Evolutionary conservation across 2,797 vertebrate genomes (phyloP), one percentile per base, ranked within the genome.

Genomic region (Poecilia wingei): DNA sequence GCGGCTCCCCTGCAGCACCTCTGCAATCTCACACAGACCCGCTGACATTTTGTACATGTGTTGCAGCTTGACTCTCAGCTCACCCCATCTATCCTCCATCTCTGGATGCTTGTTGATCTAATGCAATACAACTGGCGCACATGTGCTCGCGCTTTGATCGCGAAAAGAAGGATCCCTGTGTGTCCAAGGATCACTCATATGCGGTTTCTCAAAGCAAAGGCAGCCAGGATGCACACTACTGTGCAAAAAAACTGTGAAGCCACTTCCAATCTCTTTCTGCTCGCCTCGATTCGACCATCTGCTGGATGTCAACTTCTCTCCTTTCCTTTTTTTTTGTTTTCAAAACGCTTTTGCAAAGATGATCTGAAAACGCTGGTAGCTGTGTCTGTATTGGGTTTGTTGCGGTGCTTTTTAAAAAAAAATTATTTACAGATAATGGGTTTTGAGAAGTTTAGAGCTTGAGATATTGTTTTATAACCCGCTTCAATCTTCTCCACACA

Each of bases 101-200:
- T 86, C 82, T 45, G 74, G 82, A 81, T 1, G 76, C 84, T 89
- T 87, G 87, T 91, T 90, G 83, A 88, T 86, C 61, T 86, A 88
- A 90, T 86, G 82, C 87, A 79, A 64, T 12, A 49, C 88, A 90
- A 88, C 86, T 82, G 89, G 85, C 75, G 83, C 84, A 75, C 88
- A 90, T 82, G 79, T 91, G 91, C 87, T 87, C 45, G 1, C 0
- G 55, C 89, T 91, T 88, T 89, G 82, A 90, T 90, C 86, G 31
- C 68, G 70, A 83, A 88, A 85, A 75, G 36, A 78, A 16, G 83
- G 82, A 83, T 49, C 77, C 84, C 41, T 53, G 57, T 76, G 31
- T 72, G 57, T 86, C 86, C 33, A 81, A 87, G 71, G 78, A 57
- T 64, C 78, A 77, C 78, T 77, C 51, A 39, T 59, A 53, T 75